Percentiles rank a stretch among this genome's conserved stretches.
phyloP scores from a whole-genome alignment of 2,888 invertebrate species.

The Eustalomyia histrio region DNA sequence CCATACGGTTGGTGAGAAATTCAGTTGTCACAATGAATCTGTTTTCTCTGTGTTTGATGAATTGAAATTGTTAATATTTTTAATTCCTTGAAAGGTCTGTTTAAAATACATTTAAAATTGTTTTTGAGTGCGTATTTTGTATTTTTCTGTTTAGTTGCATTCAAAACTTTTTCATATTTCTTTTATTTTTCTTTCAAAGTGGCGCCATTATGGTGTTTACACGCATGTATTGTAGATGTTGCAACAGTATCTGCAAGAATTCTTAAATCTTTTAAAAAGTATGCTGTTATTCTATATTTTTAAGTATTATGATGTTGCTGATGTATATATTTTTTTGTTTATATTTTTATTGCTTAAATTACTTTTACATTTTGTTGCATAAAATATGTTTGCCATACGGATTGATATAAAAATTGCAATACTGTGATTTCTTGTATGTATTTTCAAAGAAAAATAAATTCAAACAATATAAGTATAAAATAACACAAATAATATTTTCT shows the following conservation, averaged over 20 bases:
- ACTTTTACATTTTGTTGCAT: conserved; percentile 35
- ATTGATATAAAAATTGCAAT: neutral
- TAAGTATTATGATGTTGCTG: conserved; percentile 16
- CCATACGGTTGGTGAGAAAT: no score
- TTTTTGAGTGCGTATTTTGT: conserved; percentile 4
- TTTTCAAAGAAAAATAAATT: no score
- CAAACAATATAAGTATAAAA: no score
- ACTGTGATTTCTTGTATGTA: neutral
- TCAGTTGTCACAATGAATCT: no score
- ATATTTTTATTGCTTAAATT: neutral
- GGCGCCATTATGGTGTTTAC: conserved; percentile 65
- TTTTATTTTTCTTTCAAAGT: conserved; percentile 43
- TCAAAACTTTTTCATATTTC: neutral
- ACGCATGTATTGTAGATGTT: conserved; percentile 46
- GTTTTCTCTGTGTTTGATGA: no score
- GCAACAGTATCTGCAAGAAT: conserved; percentile 51
- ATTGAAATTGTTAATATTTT: no score
- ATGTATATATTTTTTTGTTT: conserved; percentile 16
- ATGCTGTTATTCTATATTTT: conserved; percentile 38
- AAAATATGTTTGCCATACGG: neutral
- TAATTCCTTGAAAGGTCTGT: neutral
- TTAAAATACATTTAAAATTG: neutral
- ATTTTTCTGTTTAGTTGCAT: neutral
- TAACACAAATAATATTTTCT: no score
- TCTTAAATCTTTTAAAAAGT: conserved; percentile 50